phyloP scores from a whole-genome alignment of 92 coral and sea anemone species.

The Galaxea fascicularis region DNA sequence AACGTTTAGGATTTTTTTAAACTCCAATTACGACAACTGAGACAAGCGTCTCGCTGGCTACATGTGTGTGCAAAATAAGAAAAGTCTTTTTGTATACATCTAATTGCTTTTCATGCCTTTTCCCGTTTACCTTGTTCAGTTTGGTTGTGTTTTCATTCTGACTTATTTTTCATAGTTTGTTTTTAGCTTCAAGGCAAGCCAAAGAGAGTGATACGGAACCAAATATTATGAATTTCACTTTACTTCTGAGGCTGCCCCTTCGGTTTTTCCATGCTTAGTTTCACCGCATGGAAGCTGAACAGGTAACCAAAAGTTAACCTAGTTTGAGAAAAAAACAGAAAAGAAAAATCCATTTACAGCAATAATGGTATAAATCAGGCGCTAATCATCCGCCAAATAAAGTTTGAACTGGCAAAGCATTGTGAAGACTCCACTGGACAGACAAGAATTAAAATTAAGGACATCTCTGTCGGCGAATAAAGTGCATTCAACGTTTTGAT shows the following conservation, averaged over 20 bases:
- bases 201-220: background rate
- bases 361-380: conserved; percentile 31
- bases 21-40: conserved; percentile 50
- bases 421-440: conserved; percentile 2
- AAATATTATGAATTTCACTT: background rate
- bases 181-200: background rate
- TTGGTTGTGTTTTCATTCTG: background rate
- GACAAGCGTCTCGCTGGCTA: conserved; percentile 51
- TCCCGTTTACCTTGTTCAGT: background rate
- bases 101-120: conserved; percentile 27
- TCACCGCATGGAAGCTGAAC: background rate
- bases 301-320: conserved; percentile 22
- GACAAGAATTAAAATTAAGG: conserved; percentile 3
- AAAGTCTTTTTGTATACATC: conserved; percentile 12
- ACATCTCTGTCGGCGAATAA: background rate
- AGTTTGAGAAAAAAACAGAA: background rate
- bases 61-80: conserved; percentile 37
- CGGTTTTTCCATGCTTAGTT: background rate
- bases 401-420: conserved; percentile 35
- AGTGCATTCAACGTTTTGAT: background rate
- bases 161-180: background rate
- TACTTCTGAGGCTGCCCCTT: background rate
- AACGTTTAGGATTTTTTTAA: conserved; percentile 31
- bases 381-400: conserved; percentile 37
- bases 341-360: background rate